Base-by-base conservation (phyloP, 1,140 invertebrate species). In the Phenacoccus solenopsis region DNA sequence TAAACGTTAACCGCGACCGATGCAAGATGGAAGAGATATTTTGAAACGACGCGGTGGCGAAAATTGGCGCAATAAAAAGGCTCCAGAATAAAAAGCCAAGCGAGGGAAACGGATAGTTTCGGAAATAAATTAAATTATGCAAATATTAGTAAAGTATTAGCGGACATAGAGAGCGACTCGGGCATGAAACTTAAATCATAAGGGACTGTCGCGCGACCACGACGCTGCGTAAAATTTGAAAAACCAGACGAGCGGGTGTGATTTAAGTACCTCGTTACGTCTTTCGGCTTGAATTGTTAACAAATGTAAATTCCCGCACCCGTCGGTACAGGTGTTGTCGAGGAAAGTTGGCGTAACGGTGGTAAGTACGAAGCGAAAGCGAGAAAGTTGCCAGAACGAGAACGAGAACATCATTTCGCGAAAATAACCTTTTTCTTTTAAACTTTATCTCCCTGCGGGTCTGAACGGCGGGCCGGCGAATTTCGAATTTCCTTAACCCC, bases 211-310 rank as follows among this genome's bases (percentile, higher is more conserved):
- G 13, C 38, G 38, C 38, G 38, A 49, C 38, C 16, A n/a, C 13
- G 38, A 49, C 38, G 16, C 38, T 10, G n/a, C n/a, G n/a, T 10
- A 49, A 49, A 49, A 49, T 49, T 49, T 49, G 16, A 49, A 49
- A 49, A 49, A 49, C 38, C 20, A 16, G 38, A 49, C 38, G 20
- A n/a, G 38, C 13, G 38, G 38, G 16, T n/a, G 12, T 49, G 38
- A 49, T 49, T 49, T 49, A 49, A 49, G 38, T 49, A 49, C 38
- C 38, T 49, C 38, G 38, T 49, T 49, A 49, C 38, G 38, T 49
- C 38, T 49, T 49, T 49, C 38, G 20, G 38, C 38, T 49, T 49
- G 38, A 49, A 49, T 49, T 49, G 38, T 49, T 49, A 49, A 49
- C 38, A 49, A 49, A 49, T 49, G 38, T 49, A 49, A 49, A 49